These are phyloP conservation scores for Cerceris rybyensis DNA, from an alignment of 2,888 invertebrate species.

Conservation along the genomic window DNA sequence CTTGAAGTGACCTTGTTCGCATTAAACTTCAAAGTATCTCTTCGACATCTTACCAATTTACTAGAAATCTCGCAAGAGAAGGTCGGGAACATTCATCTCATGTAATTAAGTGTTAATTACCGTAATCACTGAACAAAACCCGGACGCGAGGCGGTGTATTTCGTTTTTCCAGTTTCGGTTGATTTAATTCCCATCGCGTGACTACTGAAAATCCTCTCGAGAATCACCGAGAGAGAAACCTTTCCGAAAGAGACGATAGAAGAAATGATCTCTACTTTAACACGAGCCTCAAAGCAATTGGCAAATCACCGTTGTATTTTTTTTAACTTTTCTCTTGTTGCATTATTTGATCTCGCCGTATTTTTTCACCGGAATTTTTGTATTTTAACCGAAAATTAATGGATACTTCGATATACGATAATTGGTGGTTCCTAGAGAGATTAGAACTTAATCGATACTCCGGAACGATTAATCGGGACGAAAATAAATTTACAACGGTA, in stretches of 20 bases:
- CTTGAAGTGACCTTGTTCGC: too few relatives aligned
- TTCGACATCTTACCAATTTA: too few relatives aligned
- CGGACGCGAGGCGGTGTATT: slow-evolving; percentile 20
- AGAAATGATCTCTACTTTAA: slow-evolving; percentile 23
- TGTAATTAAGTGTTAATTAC: slow-evolving; percentile 6
- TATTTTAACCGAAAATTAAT: too few relatives aligned
- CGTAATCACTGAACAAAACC: slow-evolving; percentile 23
- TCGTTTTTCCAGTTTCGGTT: slow-evolving; percentile 28
- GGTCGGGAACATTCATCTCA: neutral
- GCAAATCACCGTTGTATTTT: neutral
- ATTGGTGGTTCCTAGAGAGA: neutral
- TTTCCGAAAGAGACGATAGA: slow-evolving; percentile 1
- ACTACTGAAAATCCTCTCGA: slow-evolving; percentile 50
- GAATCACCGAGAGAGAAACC: slow-evolving; percentile 4
- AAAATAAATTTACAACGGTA: too few relatives aligned
- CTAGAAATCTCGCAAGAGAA: too few relatives aligned
- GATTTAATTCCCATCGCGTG: slow-evolving; percentile 55
- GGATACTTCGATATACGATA: neutral
- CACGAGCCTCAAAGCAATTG: slow-evolving; percentile 15
- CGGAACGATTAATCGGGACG: too few relatives aligned
- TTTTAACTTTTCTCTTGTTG: slow-evolving; percentile 2
- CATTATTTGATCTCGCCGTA: too few relatives aligned
- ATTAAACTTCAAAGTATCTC: too few relatives aligned
- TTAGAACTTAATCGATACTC: neutral
- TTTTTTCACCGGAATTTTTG: neutral